These are phyloP conservation scores for Macheiramphus alcinus DNA, from an alignment of 2,113 vertebrate genomes.

Conservation along the genomic window DNA sequence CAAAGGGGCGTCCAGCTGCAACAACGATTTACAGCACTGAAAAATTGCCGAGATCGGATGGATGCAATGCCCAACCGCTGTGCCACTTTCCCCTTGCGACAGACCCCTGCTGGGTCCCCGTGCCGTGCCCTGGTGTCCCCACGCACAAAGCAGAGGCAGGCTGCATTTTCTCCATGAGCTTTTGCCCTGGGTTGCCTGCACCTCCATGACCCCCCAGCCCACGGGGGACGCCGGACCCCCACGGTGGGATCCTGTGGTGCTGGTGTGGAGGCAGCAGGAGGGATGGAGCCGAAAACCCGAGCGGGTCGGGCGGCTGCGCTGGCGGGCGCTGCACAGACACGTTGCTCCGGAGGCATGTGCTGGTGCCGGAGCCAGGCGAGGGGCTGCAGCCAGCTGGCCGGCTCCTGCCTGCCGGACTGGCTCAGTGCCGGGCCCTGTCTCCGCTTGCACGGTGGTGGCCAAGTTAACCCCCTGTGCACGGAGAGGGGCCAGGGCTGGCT, in stretches of 20 bases:
- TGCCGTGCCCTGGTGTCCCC: not conserved
- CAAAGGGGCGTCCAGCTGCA: not conserved
- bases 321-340: not conserved
- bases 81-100: no score
- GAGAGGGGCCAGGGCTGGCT: not conserved
- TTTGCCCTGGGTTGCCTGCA: rapidly evolving
- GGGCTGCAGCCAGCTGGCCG: constrained; percentile 29
- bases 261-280: rapidly evolving
- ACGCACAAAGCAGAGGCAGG: not conserved
- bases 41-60: not conserved
- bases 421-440: not conserved
- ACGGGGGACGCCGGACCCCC: rapidly evolving
- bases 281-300: not conserved
- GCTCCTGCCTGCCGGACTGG: not conserved
- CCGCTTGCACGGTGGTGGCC: not conserved
- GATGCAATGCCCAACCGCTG: rapidly evolving
- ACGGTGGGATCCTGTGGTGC: rapidly evolving
- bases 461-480: rapidly evolving
- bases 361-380: not conserved
- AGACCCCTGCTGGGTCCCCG: rapidly evolving
- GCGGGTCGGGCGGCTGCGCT: not conserved
- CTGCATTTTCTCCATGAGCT: rapidly evolving
- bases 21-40: not conserved
- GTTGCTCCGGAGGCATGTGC: not conserved
- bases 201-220: rapidly evolving